Evolutionary conservation across 2,797 vertebrate genomes (phyloP), one percentile per base, ranked within the genome.

Genomic region (Malacoraja senta): DNA sequence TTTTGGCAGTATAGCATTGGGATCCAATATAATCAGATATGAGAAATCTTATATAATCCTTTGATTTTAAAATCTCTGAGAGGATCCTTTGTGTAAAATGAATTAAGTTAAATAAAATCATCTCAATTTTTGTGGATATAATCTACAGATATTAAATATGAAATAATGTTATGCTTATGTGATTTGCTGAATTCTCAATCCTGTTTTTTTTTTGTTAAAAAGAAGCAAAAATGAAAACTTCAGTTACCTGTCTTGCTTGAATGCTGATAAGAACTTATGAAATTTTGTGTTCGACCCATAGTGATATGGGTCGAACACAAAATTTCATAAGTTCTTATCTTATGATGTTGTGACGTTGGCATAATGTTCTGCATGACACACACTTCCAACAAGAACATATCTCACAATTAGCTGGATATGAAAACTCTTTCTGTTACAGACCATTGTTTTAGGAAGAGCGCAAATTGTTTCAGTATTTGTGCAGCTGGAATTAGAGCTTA

Each of bases 61-160:
- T 92, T 92, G 90, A 0, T 92, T 74, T 76, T 26, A 76, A 58
- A 92, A 92, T 17, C 68, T 91, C 90, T 68, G 71, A 91, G 88
- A 91, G 10, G 90, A 53, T 17, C n/a, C 38, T 91, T 72, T 74
- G 44, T 58, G 38, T 53, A 53, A 58, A 71, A 91, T 91, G 29
- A 74, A 74, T 74, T 26, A 74, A 74, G 19, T 74, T 19, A 24
- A 21, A 74, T 74, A 21, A 74, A 21, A 26, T 74, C 71, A 74
- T 74, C 38, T 76, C 29, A 71, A 76, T 74, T 74, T 53, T 74
- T 74, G 72, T 91, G 38, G 90, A 13, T 76, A 74, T 92, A 92
- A 92, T 76, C 90, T 92, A 71, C 38, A 76, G 38, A 92, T 76
- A 76, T 92, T 92, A 92, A 92, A 53, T 92, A 58, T 92, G 38